These are phyloP conservation scores for Grapholita molesta DNA, from an alignment of 1,140 invertebrate genomes.

Conservation along the genomic window DNA sequence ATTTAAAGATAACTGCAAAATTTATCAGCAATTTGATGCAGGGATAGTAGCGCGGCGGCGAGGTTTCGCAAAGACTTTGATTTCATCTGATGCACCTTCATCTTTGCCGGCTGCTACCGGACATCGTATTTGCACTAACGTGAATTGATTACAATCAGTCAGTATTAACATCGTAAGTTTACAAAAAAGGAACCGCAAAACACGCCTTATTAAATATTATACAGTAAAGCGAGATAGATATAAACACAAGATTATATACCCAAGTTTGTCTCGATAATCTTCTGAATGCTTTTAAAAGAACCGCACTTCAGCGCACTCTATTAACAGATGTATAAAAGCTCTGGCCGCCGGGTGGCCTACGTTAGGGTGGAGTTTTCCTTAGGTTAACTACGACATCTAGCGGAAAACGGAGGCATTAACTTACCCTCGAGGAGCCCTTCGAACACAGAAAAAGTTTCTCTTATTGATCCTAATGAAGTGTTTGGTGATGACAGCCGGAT, in stretches of 20 bases:
- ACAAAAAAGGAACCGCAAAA: constrained; percentile 4
- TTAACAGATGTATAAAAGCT: constrained; percentile 31
- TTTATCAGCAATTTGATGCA: constrained; percentile 62
- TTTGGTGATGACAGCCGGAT: background rate
- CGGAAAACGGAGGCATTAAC: constrained; percentile 45
- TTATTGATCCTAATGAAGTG: background rate
- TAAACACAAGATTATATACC: background rate
- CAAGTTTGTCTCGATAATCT: background rate
- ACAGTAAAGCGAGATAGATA: background rate
- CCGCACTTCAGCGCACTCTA: constrained; percentile 45
- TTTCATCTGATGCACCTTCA: constrained; percentile 54
- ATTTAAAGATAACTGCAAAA: constrained; percentile 51
- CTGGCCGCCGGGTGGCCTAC: constrained; percentile 31
- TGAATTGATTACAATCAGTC: constrained; percentile 10
- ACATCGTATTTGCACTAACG: background rate
- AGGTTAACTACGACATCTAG: constrained; percentile 53
- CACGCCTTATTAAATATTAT: background rate
- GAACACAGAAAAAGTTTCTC: background rate
- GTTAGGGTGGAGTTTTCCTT: constrained; percentile 27
- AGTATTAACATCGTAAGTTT: background rate
- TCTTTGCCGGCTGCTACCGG: constrained; percentile 48
- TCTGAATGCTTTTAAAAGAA: constrained; percentile 9
- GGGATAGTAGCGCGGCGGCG: constrained; percentile 57
- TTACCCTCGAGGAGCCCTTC: background rate
- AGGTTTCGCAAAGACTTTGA: constrained; percentile 57